Percentiles rank a stretch among this genome's conserved stretches.
Conservation (phyloP, 2,888 invertebrate species). For the Heliconius erato region DNA sequence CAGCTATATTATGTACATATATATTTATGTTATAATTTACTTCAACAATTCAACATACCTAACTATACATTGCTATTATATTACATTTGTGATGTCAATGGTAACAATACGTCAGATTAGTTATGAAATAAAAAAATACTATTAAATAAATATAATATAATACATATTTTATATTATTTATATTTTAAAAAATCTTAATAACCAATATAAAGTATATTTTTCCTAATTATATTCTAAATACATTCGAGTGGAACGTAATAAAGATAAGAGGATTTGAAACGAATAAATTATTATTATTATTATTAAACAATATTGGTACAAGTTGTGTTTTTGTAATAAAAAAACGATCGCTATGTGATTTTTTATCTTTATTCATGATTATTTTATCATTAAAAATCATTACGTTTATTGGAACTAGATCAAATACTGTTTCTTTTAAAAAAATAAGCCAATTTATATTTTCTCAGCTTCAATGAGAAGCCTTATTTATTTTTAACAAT, state of each 20-base stretch:
- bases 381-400: background rate
- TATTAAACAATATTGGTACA: background rate
- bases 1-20: background rate
- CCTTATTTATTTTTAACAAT: background rate
- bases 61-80: conserved; percentile 62
- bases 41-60: conserved; percentile 73
- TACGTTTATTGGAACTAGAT: background rate
- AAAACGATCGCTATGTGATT: conserved; percentile 4
- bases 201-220: conserved; percentile 6
- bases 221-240: conserved; percentile 20
- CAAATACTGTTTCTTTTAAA: background rate
- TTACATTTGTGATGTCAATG: conserved; percentile 76
- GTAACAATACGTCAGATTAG: conserved; percentile 61
- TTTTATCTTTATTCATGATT: background rate
- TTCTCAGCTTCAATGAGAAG: too few relatives aligned
- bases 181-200: conserved; percentile 7
- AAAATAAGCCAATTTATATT: background rate
- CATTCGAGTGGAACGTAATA: background rate
- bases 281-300: conserved; percentile 22
- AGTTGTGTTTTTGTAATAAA: background rate
- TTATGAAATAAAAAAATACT: conserved; percentile 30
- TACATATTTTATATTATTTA: too few relatives aligned
- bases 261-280: conserved; percentile 18
- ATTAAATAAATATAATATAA: conserved; percentile 3
- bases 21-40: conserved; percentile 46